Percentiles rank a stretch among this genome's conserved stretches.
These are phyloP conservation scores for Euglossa dilemma DNA, from an alignment of 1,140 invertebrate genomes.

Conservation along the genomic window DNA sequence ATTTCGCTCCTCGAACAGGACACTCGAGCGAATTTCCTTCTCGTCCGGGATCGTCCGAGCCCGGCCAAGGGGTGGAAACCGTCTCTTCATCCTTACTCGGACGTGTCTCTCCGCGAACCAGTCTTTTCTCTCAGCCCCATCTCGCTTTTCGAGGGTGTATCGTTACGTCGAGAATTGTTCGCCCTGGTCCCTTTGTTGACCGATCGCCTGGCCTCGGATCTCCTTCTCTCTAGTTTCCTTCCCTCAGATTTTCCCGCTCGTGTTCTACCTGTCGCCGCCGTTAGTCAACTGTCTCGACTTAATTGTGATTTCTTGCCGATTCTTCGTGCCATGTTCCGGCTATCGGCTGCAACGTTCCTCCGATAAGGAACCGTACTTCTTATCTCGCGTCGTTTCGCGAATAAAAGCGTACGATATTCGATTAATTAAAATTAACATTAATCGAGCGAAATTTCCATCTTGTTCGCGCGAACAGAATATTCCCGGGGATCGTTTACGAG, in stretches of 20 bases:
- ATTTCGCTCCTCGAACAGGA: constrained; percentile 56
- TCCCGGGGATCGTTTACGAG: no score
- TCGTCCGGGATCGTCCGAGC: constrained; percentile 4
- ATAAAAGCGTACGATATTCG: no score
- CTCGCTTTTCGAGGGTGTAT: constrained; percentile 47
- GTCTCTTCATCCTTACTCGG: constrained; percentile 18
- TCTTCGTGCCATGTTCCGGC: not conserved
- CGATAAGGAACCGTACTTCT: no score
- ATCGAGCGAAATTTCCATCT: no score
- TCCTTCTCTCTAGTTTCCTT: not conserved
- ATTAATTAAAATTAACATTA: no score
- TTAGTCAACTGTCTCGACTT: constrained; percentile 19
- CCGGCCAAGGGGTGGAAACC: not conserved
- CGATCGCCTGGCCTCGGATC: constrained; percentile 42
- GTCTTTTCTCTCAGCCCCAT: constrained; percentile 14
- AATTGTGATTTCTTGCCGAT: constrained; percentile 23
- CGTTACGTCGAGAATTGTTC: constrained; percentile 52
- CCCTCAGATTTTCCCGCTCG: constrained; percentile 5
- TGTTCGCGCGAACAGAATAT: no score
- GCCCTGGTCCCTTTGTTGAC: constrained; percentile 39
- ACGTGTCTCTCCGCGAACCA: constrained; percentile 8
- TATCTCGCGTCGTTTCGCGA: no score
- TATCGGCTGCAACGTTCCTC: not conserved
- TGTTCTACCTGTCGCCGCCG: not conserved
- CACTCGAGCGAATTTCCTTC: constrained; percentile 61